Conservation (phyloP, 2,888 invertebrate species). For the Andrena camellia region DNA sequence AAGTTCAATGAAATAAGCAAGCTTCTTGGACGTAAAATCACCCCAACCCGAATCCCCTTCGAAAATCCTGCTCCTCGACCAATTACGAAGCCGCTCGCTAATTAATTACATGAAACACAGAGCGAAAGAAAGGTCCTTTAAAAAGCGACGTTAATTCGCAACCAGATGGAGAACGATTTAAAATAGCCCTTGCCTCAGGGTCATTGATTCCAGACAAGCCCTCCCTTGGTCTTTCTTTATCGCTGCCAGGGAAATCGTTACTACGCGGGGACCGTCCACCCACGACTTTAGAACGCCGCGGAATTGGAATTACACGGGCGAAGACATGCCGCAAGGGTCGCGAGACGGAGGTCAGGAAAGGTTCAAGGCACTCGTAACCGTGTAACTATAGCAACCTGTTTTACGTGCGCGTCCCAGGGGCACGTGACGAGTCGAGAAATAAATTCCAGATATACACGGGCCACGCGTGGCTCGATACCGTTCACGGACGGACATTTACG, state of each 20-base stretch:
- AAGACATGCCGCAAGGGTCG: conserved; percentile 24
- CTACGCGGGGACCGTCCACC: neutral
- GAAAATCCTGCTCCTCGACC: neutral
- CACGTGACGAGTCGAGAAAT: conserved; percentile 50
- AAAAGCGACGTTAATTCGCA: conserved; percentile 14
- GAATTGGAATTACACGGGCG: conserved; percentile 34
- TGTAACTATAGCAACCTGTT: conserved; percentile 61
- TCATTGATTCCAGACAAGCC: conserved; percentile 14
- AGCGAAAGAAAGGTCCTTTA: neutral
- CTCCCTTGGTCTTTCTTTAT: neutral
- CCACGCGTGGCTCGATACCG: conserved; percentile 41
- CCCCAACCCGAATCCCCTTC: too few species aligned
- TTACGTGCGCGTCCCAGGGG: conserved; percentile 48
- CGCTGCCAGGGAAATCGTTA: neutral
- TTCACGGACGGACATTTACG: conserved; percentile 64
- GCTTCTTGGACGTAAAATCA: too few species aligned
- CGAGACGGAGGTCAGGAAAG: neutral
- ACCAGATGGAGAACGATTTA: conserved; percentile 9
- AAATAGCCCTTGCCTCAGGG: conserved; percentile 6
- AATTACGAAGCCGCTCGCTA: conserved; percentile 27
- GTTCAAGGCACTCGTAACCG: conserved; percentile 52
- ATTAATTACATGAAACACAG: conserved; percentile 3
- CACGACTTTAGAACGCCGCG: conserved; percentile 23
- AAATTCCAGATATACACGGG: conserved; percentile 58
- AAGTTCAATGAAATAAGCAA: too few species aligned